Evolutionary conservation across 2,888 invertebrate species (phyloP).

Genomic region (Polymixis flavicincta): DNA sequence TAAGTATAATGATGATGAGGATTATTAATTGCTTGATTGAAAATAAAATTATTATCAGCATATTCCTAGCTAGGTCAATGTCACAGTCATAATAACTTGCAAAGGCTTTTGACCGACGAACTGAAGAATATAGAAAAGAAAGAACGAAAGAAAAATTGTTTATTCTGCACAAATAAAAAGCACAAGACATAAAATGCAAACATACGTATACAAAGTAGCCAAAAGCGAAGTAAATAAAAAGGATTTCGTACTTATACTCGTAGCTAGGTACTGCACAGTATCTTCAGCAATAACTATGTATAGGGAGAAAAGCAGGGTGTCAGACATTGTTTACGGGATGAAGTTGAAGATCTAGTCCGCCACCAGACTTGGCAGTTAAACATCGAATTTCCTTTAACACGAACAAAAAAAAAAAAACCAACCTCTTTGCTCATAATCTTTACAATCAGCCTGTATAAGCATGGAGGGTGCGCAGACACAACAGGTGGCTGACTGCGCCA

Average conservation of each 20-base stretch:
- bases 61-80: slow-evolving; percentile 20
- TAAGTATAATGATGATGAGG: slow-evolving; percentile 32
- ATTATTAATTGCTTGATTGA: slow-evolving; percentile 40
- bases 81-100: neutral
- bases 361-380: neutral
- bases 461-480: slow-evolving; percentile 71
- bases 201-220: too few species aligned
- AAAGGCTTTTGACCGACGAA: slow-evolving; percentile 6
- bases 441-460: slow-evolving; percentile 69
- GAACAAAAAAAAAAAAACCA: neutral
- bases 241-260: neutral
- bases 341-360: neutral
- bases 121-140: neutral
- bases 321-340: neutral
- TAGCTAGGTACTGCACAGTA: neutral
- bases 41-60: slow-evolving; percentile 14
- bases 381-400: too few species aligned
- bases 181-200: too few species aligned
- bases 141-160: too few species aligned
- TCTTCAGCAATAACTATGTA: neutral
- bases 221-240: too few species aligned
- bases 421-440: neutral
- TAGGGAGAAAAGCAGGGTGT: neutral
- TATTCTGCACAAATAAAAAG: too few species aligned
- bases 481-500: slow-evolving; percentile 75